Percentiles rank a stretch among this genome's conserved stretches.
These are phyloP conservation scores for Delphinapterus leucas DNA, from an alignment of 2,113 vertebrate genomes.

Conservation along the genomic window DNA sequence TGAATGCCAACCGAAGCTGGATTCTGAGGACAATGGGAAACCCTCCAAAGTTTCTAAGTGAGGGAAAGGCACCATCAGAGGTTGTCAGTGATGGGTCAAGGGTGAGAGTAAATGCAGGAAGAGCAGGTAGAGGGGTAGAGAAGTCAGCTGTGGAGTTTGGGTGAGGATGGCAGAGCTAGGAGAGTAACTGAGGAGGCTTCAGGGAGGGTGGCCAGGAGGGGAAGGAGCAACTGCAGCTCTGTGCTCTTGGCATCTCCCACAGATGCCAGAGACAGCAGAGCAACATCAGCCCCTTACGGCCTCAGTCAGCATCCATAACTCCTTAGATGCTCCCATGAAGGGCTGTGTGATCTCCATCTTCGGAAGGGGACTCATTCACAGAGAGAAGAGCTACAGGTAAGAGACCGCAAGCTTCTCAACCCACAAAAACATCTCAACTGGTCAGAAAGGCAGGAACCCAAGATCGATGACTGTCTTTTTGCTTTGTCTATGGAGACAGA, in stretches of 20 bases:
- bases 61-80: neutral
- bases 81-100: neutral
- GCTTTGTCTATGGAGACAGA: neutral
- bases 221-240: neutral
- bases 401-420: neutral
- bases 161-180: neutral
- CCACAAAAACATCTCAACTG: neutral
- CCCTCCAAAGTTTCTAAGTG: neutral
- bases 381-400: slow-evolving; percentile 81
- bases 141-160: neutral
- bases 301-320: slow-evolving; percentile 83
- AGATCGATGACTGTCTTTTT: neutral
- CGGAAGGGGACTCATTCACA: slow-evolving; percentile 83
- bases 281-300: slow-evolving; percentile 52
- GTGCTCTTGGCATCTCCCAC: slow-evolving; percentile 10
- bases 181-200: neutral
- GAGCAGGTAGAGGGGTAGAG: neutral
- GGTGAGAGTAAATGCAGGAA: neutral
- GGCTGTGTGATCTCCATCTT: slow-evolving; percentile 80
- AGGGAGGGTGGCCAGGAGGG: neutral
- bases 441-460: neutral
- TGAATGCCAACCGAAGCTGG: neutral
- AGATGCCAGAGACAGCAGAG: slow-evolving; percentile 76
- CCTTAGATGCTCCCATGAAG: slow-evolving; percentile 71
- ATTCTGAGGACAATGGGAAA: neutral